phyloP scores from a whole-genome alignment of 2,113 vertebrate genomes.

The Semicossyphus pulcher region DNA sequence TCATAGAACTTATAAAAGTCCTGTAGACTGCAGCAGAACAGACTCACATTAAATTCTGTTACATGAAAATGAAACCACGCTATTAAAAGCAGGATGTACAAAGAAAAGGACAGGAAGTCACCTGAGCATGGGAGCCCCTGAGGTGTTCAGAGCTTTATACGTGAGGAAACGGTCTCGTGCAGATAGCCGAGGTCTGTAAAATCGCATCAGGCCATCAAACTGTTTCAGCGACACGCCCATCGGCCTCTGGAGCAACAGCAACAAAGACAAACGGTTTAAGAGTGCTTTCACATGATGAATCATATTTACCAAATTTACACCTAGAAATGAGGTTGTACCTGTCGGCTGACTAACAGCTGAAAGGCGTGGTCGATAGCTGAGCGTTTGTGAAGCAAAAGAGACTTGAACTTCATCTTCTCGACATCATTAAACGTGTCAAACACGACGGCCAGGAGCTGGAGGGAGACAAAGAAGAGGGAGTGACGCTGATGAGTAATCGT shows the following conservation, averaged over 20 bases:
- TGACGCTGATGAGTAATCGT: neutral
- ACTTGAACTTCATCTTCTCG: slow-evolving; percentile 98
- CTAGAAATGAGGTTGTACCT: slow-evolving; percentile 79
- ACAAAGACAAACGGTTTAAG: slow-evolving; percentile 16
- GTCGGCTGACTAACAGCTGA: slow-evolving; percentile 88
- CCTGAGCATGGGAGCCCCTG: slow-evolving; percentile 88
- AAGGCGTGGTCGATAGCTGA: slow-evolving; percentile 93
- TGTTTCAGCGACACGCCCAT: slow-evolving; percentile 92
- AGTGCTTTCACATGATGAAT: too few species aligned
- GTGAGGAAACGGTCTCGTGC: slow-evolving; percentile 93
- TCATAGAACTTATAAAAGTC: slow-evolving; percentile 98
- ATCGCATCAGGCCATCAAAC: slow-evolving; percentile 95
- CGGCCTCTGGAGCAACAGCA: slow-evolving; percentile 83
- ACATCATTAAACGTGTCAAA: slow-evolving; percentile 98
- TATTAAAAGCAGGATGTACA: neutral
- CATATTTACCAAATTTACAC: too few species aligned
- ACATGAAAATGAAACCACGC: neutral
- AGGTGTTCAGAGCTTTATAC: slow-evolving; percentile 93
- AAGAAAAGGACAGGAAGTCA: slow-evolving; percentile 55
- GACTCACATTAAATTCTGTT: neutral
- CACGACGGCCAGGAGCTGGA: slow-evolving; percentile 94
- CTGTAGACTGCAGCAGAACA: slow-evolving; percentile 86
- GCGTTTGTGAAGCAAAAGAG: slow-evolving; percentile 94
- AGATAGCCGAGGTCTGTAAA: slow-evolving; percentile 93
- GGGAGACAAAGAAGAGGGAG: neutral